These are phyloP conservation scores for Ephialtes manifestator DNA, from an alignment of 2,888 invertebrate species.

Conservation along the genomic window DNA sequence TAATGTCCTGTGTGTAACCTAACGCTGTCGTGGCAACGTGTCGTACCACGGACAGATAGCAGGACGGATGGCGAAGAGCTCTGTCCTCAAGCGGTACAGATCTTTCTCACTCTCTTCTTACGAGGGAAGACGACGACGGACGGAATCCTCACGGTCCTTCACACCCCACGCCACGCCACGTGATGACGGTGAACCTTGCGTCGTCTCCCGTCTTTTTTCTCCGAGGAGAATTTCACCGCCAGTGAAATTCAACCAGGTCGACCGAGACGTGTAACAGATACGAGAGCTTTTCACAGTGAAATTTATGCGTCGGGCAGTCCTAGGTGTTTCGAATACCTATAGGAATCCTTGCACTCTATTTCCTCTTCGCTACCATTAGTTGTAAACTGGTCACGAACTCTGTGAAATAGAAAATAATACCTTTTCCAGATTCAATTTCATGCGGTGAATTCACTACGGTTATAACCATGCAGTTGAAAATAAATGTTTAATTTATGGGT, in stretches of 20 bases:
- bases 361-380: conserved; percentile 7
- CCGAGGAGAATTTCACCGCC: conserved; percentile 53
- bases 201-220: conserved; percentile 46
- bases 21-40: conserved; percentile 76
- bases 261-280: conserved; percentile 64
- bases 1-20: conserved; percentile 81
- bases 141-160: conserved; percentile 60
- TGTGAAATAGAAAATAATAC: conserved; percentile 1
- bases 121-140: conserved; percentile 28
- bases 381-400: conserved; percentile 39
- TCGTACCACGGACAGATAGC: conserved; percentile 78
- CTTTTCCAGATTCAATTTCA: not conserved
- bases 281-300: conserved; percentile 56
- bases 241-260: conserved; percentile 52
- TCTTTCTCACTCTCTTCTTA: conserved; percentile 29
- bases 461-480: not conserved
- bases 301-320: conserved; percentile 60
- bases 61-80: conserved; percentile 62
- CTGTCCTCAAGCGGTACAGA: conserved; percentile 51
- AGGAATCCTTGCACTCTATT: conserved; percentile 45
- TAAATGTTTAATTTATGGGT: not conserved
- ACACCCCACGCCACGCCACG: conserved; percentile 44
- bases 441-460: not conserved
- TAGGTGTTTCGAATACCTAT: conserved; percentile 52
- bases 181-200: conserved; percentile 24